Evolutionary conservation across 2,888 invertebrate genomes (phyloP), one percentile per base, ranked within the genome.

Genomic region (Tanypteryx hageni): DNA sequence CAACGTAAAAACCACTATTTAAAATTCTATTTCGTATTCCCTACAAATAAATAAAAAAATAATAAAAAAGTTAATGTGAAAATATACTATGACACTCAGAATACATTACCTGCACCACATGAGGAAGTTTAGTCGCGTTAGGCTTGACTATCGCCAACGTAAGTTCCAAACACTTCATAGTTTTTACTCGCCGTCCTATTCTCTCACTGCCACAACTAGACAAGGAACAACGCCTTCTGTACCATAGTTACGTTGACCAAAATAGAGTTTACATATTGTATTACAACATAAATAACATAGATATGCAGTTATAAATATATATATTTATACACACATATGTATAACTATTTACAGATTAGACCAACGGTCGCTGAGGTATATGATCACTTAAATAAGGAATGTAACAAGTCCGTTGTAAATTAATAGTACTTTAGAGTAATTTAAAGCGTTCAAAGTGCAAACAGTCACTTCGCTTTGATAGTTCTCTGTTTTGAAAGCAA

Each of bases 171-270:
- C 89, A 61, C 89, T 89, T 89, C 89, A 89, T 89, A 9, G 64
- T 68, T 27, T n/a, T 0, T 9, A 2, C 27, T 22, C 1, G 64
- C 14, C 13, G 14, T 44, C 18, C 44, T 44, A 44, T 44, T 64
- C 44, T 44, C 27, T 8, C 27, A 44, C 18, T 44, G 89, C 89
- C 7, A 89, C 64, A 64, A 76, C 5, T 22, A 76, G 76, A 22
- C 22, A 76, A 76, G 5, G 27, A 76, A 4, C 22, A 27, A 76
- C 76, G 76, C 76, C 76, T 64, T 68, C n/a, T 18, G 18, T 89
- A 64, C 64, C 89, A 89, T n/a, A 89, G 31, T 89, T 64, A 89
- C 89, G 64, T 89, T 14, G 64, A 64, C 89, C 89, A 44, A 89
- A 89, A 89, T 89, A 89, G 89, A 61, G 64, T 56, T 61, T 64